Evolutionary conservation across 2,888 invertebrate species (phyloP), one percentile per base, ranked within the genome.

Genomic region (Chalcis sispes): DNA sequence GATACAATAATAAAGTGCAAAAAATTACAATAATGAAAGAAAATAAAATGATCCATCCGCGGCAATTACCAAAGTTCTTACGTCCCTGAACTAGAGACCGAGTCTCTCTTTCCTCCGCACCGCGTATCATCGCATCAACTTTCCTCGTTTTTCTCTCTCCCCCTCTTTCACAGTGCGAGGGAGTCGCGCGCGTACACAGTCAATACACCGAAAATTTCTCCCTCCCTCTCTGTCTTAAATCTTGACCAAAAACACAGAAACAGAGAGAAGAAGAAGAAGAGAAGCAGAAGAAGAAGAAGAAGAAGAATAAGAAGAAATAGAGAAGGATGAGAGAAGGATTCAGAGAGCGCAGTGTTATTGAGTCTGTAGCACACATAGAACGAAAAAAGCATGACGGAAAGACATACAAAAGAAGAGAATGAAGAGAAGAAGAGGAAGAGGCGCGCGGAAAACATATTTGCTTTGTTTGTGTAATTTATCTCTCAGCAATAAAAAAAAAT

Each of bases 21-120:
- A 59, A 50, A 59, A 50, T 8, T n/a, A 1, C 15, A 42, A 42
- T 36, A 42, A 42, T 13, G 42, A 13, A 66, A 40, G 36, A 23
- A 52, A 56, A 5, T 25, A 42, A 20, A 36, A 10, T 5, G n/a
- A 3, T 18, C 10, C 15, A n/a, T 15, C 7, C 18, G 40, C 56
- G 29, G 18, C 2, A 50, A 32, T 74, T 74, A 74, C 66, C 59
- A 74, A 75, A 64, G 20, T 27, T 70, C 50, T 25, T 27, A 25
- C 69, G 69, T 64, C 64, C 69, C 56, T 75, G 75, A 70, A n/a
- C 54, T 29, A 59, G 61, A 50, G 56, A 40, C 23, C 20, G 23
- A 42, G 42, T 42, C 2, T 29, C 42, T 20, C 42, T 25, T 48
- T 58, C 13, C 48, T 27, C 27, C 10, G 40, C 7, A 20, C 25